Conservation (phyloP, 2,888 invertebrate genomes). For the Halictus ligatus region DNA sequence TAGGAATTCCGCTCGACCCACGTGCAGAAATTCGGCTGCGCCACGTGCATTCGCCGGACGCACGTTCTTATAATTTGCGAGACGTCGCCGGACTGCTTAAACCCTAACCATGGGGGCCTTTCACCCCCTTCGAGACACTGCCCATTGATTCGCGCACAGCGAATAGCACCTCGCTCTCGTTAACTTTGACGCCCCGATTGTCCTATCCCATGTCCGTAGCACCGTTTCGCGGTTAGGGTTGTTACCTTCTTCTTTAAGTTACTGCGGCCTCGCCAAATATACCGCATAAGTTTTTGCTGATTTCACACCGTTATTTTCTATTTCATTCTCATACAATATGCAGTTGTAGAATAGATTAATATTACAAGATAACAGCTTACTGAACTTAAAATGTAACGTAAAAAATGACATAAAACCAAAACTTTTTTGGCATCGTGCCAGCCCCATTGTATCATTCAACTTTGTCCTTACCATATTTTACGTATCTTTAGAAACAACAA, state of each 20-base stretch:
- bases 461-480: too few species aligned
- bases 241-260: not conserved
- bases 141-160: not conserved
- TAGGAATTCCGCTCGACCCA: constrained; percentile 80
- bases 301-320: too few species aligned
- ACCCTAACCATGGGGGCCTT: constrained; percentile 12
- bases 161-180: not conserved
- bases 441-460: too few species aligned
- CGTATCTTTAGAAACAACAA: too few species aligned
- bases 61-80: constrained; percentile 78
- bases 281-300: too few species aligned
- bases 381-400: too few species aligned
- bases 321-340: too few species aligned
- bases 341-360: too few species aligned
- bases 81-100: constrained; percentile 70
- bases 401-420: too few species aligned
- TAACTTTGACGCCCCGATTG: not conserved
- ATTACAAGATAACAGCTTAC: too few species aligned
- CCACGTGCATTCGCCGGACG: constrained; percentile 76
- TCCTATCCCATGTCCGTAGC: not conserved
- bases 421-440: too few species aligned
- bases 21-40: constrained; percentile 78
- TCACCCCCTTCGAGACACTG: not conserved
- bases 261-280: too few species aligned
- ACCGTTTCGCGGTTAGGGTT: not conserved